A percentile compares a stretch with the other conserved stretches of the same genome.
Evolutionary conservation across 2,797 vertebrate genomes (phyloP).

Genomic region (Menidia menidia): DNA sequence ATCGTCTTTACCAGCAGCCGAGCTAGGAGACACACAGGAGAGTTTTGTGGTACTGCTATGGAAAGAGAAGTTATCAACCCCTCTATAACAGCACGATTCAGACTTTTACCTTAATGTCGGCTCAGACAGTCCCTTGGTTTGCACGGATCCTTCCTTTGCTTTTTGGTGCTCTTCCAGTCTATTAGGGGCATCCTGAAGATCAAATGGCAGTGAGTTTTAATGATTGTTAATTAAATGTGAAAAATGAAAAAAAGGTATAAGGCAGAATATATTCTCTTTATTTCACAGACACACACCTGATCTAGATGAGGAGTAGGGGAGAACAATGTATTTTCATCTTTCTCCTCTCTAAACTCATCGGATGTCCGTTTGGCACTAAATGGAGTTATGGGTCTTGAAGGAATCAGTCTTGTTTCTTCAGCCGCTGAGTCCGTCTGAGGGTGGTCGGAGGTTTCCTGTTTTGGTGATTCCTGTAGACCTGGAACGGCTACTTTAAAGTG

Average conservation of each 20-base stretch:
- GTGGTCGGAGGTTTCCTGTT: neutral
- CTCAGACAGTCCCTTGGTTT: neutral
- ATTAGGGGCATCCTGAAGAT: conserved; percentile 69
- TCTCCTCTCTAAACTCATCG: conserved; percentile 16
- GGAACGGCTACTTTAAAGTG: neutral
- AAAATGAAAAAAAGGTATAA: neutral
- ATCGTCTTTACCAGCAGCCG: conserved; percentile 17
- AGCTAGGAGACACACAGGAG: conserved; percentile 19
- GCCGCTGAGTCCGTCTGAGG: neutral
- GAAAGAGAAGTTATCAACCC: neutral
- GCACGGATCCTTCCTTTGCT: conserved; percentile 47
- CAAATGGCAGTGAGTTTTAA: neutral
- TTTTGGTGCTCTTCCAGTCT: conserved; percentile 75
- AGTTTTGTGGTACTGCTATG: neutral
- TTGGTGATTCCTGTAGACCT: neutral
- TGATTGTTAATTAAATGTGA: neutral
- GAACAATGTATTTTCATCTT: neutral
- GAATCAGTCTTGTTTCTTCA: conserved; percentile 50
- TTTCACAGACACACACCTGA: conserved; percentile 42
- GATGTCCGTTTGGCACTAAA: conserved; percentile 20
- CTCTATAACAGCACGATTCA: too few species aligned
- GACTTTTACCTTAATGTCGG: conserved; percentile 42
- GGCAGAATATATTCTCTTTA: neutral
- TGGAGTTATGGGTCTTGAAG: conserved; percentile 45
- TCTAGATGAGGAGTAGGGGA: conserved; percentile 5